Base-by-base conservation (phyloP, 2,888 invertebrate species). In the Hydroisotoma schaefferi region DNA sequence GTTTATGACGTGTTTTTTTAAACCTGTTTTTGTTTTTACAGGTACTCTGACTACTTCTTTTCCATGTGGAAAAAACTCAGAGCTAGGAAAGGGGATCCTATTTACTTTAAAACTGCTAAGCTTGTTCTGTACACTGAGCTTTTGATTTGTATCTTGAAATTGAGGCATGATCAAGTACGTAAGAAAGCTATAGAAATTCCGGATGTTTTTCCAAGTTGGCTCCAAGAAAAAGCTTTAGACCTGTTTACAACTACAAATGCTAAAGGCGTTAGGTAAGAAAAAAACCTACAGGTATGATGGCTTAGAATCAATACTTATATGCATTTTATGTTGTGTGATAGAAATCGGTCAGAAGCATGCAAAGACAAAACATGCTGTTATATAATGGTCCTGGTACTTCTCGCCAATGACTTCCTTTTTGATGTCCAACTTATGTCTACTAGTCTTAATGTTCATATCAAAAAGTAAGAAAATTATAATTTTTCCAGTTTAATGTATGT, bases 361-460 rank as follows among this genome's bases (percentile, higher is more conserved):
- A 67, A 61, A 47, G 68, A 70, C 29, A 70, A 70, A 43, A 51
- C 62, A 1, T 69, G 67, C 43, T 70, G 70, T 38, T 68, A 69
- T 40, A 65, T 69, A 6, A 67, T 70, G 63, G 68, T 69, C 20
- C 38, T 65, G 2, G 65, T 67, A 20, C 52, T 70, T 4, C 51
- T 70, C 5, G 65, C 68, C 4, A 67, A 63, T 43, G 61, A 70
- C 22, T 62, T 61, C 12, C 26, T 29, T 12, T 61, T 70, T 57
- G 70, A 70, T 61, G 63, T 70, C 2, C 63, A 65, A 26, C 20
- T 68, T 2, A 63, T 70, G 60, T 63, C 70, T 1, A 60, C 65
- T 6, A 67, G 67, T 44, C 58, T 70, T 22, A 67, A 70, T 20
- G 57, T 70, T 33, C 70, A 70, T 53, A 67, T 70, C 6, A 69